phyloP scores from a whole-genome alignment of 2,797 vertebrate genomes.

The Muscicapa striata region DNA sequence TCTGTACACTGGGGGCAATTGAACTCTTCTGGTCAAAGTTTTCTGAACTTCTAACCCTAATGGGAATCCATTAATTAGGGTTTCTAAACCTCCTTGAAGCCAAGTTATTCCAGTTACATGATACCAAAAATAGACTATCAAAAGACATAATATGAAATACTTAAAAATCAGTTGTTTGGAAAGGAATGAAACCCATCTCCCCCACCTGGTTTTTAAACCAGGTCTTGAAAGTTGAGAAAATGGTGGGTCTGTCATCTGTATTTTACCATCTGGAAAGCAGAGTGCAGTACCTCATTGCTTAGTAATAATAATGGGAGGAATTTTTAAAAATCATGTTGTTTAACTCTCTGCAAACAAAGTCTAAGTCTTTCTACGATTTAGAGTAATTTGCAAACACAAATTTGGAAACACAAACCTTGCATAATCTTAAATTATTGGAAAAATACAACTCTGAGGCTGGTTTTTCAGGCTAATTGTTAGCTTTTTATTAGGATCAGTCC shows the following conservation, averaged over 20 bases:
- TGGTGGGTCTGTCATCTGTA: neutral
- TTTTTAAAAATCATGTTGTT: neutral
- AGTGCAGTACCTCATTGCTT: neutral
- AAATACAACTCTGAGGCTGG: neutral
- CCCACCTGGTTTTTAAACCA: neutral
- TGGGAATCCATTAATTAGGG: neutral
- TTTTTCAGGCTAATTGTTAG: neutral
- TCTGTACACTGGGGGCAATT: neutral
- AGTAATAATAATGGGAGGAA: neutral
- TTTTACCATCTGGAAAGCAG: neutral
- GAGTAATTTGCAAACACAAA: neutral
- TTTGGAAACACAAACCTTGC: neutral
- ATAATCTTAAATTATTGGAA: neutral
- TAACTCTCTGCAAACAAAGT: neutral
- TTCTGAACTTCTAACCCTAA: neutral
- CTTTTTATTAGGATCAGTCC: neutral
- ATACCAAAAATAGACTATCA: neutral
- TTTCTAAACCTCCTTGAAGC: neutral
- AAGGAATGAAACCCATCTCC: neutral
- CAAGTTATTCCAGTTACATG: neutral
- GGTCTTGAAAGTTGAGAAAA: neutral
- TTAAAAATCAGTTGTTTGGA: neutral
- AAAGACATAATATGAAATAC: neutral
- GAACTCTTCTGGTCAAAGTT: neutral
- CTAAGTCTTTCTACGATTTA: neutral